Evolutionary conservation across 2,797 vertebrate species (phyloP).

Genomic region (Cryptoprocta ferox): DNA sequence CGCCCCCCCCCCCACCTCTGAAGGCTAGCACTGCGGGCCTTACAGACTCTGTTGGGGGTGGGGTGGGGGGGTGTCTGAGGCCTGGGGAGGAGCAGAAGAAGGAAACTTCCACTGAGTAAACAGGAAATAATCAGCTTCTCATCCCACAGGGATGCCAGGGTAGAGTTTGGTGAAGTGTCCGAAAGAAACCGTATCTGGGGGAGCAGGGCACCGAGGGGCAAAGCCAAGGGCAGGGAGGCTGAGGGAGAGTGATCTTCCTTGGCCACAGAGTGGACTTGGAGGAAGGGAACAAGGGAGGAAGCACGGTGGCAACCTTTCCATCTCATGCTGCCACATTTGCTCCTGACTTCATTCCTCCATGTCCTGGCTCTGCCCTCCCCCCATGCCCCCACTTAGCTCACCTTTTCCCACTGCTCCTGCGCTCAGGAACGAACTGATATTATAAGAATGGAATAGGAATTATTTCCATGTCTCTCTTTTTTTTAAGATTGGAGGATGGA

Average conservation of each 20-base stretch:
- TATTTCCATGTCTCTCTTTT: neutral
- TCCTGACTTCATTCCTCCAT: neutral
- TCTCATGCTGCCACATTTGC: neutral
- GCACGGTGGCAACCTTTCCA: fast-evolving
- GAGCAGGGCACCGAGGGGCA: neutral
- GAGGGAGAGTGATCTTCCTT: neutral
- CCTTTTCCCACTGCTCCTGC: neutral
- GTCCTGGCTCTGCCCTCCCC: no score
- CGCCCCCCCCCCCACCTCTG: fast-evolving
- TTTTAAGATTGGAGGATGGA: neutral
- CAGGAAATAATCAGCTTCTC: neutral
- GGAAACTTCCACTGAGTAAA: neutral
- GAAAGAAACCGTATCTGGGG: neutral
- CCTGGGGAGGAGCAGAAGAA: neutral
- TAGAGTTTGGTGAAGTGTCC: neutral
- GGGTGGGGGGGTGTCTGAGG: neutral
- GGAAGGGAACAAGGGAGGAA: neutral
- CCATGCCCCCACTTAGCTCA: fast-evolving
- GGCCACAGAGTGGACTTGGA: fast-evolving
- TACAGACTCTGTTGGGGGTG: neutral
- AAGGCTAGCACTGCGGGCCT: neutral
- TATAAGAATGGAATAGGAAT: neutral
- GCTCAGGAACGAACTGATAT: neutral
- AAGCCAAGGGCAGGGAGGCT: neutral
- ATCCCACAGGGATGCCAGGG: neutral